Evolutionary conservation across 2,888 invertebrate genomes (phyloP), one percentile per base, ranked within the genome.

Genomic region (Sesia apiformis): DNA sequence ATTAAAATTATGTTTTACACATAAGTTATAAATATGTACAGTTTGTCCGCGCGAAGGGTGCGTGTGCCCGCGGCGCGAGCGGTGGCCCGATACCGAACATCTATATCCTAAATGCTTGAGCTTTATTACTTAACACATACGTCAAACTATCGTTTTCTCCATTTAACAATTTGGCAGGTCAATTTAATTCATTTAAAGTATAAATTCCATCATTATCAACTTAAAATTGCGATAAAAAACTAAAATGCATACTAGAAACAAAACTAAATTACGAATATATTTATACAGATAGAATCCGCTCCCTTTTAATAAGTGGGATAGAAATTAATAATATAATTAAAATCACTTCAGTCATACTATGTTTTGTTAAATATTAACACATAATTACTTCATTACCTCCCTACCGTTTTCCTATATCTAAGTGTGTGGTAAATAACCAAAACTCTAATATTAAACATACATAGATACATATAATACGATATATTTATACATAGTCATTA

Each of bases 361-460:
- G 78, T 82, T 84, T 81, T 82, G 85, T 85, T 86, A 78, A 84
- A 81, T 82, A 86, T 85, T 85, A 86, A 87, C 86, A 84, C 79
- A 86, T 84, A 85, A 87, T 86, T 86, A 86, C 82, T 81, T 82
- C 74, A 86, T 86, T 87, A 86, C 72, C 84, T 81, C 74, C 80
- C 89, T 89, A 88, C 78, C 80, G 69, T 84, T 83, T 85, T 78
- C 89, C 89, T 89, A 89, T 86, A 70, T 84, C 88, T 88, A 46
- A 88, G 83, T 84, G 86, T 83, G 85, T 85, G 86, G 84, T 88
- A 84, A 86, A 85, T 84, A 88, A 89, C 86, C 88, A 83, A 89
- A 89, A 88, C 75, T 87, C 88, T 89, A 89, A 89, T 81, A 88
- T 88, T 89, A 88, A 87, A 77, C 85, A 88, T 89, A 89, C 86